Evolutionary conservation across 2,888 invertebrate genomes (phyloP), one percentile per base, ranked within the genome.

Genomic region (Ganaspis brasiliensis): DNA sequence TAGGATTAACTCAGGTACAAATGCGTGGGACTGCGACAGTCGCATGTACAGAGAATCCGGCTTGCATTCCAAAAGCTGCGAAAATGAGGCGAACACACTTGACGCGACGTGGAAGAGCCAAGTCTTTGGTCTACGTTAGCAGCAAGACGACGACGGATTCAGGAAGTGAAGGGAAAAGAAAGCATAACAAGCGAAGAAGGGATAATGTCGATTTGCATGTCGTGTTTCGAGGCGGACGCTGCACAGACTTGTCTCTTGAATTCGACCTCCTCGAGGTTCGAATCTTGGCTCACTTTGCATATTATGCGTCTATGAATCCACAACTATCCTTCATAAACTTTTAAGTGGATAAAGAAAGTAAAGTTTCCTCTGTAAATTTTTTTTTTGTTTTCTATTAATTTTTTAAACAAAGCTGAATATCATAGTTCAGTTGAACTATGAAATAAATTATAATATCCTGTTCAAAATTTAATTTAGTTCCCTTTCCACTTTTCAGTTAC

Each of bases 211-310:
- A 67, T 40, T 40, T 40, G 40, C 40, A 74, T 78, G 75, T 75
- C 79, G 79, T 84, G 81, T 83, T 82, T 83, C 76, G 72, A 81
- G 40, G 35, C 35, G 35, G 76, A 67, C 81, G 40, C 77, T 73
- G 81, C n/a, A n/a, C n/a, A n/a, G 79, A 81, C 83, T 81, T 82
- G 81, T 82, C 82, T 76, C 83, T 80, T 74, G 59, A 63, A 75
- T 78, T 70, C 75, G 45, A 59, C 26, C 59, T 56, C 77, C 31
- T 76, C 35, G 40, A 72, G 45, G 61, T 76, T 77, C 49, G 49
- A 37, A 56, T 21, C 57, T 40, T 75, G 19, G 8, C 10, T 31
- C 9, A 67, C 21, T 67, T 45, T 67, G 63, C 63, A 67, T 67
- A 67, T 40, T 40, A 21, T 40, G 21, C 45, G 21, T 67, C 40